A percentile compares a stretch with the other conserved stretches of the same genome.
phyloP scores from a whole-genome alignment of 2,113 vertebrate genomes.

The Xiphias gladius region DNA sequence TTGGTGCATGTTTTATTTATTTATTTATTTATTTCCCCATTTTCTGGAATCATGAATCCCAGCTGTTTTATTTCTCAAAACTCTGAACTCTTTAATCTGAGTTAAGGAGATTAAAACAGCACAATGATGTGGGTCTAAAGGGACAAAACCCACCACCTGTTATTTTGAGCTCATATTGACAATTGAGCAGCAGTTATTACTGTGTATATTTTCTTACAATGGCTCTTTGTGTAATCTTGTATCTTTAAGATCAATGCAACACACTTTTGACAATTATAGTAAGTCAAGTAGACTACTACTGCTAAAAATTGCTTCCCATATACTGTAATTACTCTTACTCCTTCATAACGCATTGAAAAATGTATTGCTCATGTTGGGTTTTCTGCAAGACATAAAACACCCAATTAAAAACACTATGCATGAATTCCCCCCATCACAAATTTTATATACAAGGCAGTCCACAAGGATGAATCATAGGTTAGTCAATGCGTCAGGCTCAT shows the following conservation, averaged over 20 bases:
- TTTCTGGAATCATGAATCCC: slow-evolving; percentile 49
- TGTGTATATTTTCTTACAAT: background rate
- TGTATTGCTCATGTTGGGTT: slow-evolving; percentile 47
- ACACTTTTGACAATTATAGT: slow-evolving; percentile 14
- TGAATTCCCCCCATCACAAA: slow-evolving; percentile 59
- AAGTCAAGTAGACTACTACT: background rate
- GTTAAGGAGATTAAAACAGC: slow-evolving; percentile 69
- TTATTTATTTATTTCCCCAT: background rate
- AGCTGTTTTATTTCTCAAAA: slow-evolving; percentile 63
- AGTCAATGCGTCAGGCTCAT: slow-evolving; percentile 48
- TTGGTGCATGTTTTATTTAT: background rate
- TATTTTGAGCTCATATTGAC: slow-evolving; percentile 40
- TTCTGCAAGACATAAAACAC: slow-evolving; percentile 47
- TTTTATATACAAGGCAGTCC: slow-evolving; percentile 27
- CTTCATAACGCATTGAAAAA: slow-evolving; percentile 13
- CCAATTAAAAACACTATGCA: slow-evolving; percentile 68
- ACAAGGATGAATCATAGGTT: slow-evolving; percentile 72
- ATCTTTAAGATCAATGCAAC: background rate
- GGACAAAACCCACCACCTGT: slow-evolving; percentile 32
- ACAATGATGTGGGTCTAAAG: slow-evolving; percentile 44
- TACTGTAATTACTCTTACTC: slow-evolving; percentile 17
- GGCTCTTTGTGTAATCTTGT: background rate
- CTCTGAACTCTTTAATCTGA: slow-evolving; percentile 66
- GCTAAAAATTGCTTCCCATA: slow-evolving; percentile 12
- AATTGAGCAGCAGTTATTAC: background rate